Percentiles rank a stretch among this genome's conserved stretches.
Conservation (phyloP, 2,888 invertebrate species). For the Rhingia rostrata region DNA sequence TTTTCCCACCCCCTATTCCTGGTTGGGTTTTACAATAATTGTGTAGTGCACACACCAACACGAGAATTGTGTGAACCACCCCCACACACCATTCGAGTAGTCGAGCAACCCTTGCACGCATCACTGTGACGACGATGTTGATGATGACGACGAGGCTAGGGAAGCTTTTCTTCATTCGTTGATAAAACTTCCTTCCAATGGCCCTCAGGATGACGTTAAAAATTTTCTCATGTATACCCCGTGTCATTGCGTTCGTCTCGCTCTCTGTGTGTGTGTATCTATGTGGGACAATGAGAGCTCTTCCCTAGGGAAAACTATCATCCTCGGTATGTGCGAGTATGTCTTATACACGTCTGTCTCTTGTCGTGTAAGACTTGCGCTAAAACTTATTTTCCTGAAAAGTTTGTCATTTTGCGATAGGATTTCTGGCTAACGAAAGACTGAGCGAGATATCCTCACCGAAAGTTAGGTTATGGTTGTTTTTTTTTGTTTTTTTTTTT, state of each 20-base stretch:
- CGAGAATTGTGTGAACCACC: constrained; percentile 20
- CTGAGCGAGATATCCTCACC: constrained; percentile 32
- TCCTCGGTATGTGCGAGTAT: constrained; percentile 13
- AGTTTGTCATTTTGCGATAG: constrained; percentile 56
- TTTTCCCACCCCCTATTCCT: constrained; percentile 30
- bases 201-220: constrained; percentile 70
- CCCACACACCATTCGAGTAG: constrained; percentile 14
- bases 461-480: constrained; percentile 48
- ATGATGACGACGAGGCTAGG: constrained; percentile 23
- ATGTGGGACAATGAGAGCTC: constrained; percentile 29
- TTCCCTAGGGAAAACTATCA: constrained; percentile 59
- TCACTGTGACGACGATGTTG: constrained; percentile 53
- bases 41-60: constrained; percentile 50
- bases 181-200: constrained; percentile 71
- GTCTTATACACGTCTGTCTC: constrained; percentile 36
- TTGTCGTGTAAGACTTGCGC: constrained; percentile 56
- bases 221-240: constrained; percentile 18
- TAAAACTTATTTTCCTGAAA: constrained; percentile 6
- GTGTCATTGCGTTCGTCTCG: neutral
- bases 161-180: constrained; percentile 73
- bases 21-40: constrained; percentile 39
- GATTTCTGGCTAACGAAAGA: constrained; percentile 30
- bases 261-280: neutral
- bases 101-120: constrained; percentile 67
- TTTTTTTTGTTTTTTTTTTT: constrained; percentile 24